Conservation (phyloP, 2,113 vertebrate genomes). For the Psilopsiagon aymara region DNA sequence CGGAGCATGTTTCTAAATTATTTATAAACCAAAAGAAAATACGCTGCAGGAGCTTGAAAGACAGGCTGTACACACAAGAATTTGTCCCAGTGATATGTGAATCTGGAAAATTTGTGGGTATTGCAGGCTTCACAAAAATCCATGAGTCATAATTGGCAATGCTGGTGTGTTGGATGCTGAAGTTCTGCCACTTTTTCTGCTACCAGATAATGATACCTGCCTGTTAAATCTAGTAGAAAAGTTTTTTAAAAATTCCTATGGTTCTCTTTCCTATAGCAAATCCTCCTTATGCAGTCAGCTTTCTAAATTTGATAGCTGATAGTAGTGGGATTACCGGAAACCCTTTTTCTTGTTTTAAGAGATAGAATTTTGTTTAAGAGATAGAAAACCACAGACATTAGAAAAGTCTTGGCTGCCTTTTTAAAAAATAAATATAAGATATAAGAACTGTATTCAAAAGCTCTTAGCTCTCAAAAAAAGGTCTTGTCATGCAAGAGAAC, state of each 20-base stretch:
- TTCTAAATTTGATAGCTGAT: not conserved
- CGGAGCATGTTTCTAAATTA: not conserved
- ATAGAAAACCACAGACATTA: not conserved
- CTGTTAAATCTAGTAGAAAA: not conserved
- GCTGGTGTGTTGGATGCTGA: not conserved
- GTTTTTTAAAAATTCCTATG: not conserved
- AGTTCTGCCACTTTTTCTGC: not conserved
- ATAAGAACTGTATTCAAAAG: not conserved
- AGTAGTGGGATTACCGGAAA: not conserved
- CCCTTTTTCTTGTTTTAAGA: not conserved
- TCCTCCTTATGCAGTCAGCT: not conserved
- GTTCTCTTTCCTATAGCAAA: not conserved
- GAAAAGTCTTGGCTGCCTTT: not conserved
- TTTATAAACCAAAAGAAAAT: not conserved
- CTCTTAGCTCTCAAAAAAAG: not conserved
- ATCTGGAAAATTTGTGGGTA: not conserved
- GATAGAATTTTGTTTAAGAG: not conserved
- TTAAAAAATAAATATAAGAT: not conserved
- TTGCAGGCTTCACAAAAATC: not conserved
- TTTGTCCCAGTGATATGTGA: not conserved
- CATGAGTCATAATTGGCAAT: not conserved
- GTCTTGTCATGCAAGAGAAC: not conserved
- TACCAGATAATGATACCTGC: not conserved
- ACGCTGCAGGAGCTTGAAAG: not conserved
- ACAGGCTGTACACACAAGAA: not conserved